phyloP scores from a whole-genome alignment of 2,113 vertebrate species.

The Petaurus breviceps region DNA sequence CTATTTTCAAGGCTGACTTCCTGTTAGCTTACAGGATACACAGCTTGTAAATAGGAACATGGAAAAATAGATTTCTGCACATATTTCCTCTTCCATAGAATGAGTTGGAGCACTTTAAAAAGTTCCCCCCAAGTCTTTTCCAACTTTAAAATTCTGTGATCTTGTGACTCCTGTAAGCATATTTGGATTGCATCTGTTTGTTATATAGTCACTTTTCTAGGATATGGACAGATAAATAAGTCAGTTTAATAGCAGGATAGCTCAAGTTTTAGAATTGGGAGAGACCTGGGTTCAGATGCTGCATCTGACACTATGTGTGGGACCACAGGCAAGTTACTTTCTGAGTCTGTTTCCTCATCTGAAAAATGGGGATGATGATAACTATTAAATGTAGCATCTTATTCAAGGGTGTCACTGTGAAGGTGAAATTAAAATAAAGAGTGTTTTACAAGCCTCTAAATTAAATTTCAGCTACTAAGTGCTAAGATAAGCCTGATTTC shows the following conservation, averaged over 20 bases:
- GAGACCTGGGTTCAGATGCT: not conserved
- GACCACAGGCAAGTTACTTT: constrained; percentile 20
- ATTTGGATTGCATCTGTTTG: constrained; percentile 25
- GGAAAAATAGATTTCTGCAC: not conserved
- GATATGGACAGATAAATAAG: not conserved
- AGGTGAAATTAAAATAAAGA: not conserved
- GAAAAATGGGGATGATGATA: not conserved
- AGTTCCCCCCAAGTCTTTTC: not conserved
- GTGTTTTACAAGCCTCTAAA: constrained; percentile 17
- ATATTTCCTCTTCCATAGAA: constrained; percentile 20
- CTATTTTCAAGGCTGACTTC: not conserved
- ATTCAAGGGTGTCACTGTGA: not conserved
- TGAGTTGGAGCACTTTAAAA: constrained; percentile 22
- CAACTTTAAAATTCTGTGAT: constrained; percentile 7
- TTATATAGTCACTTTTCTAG: not conserved
- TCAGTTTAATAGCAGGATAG: not conserved
- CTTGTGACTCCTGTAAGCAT: constrained; percentile 28
- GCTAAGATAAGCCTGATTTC: constrained; percentile 10
- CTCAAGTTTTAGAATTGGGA: not conserved
- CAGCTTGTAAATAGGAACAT: not conserved
- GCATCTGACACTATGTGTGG: not conserved
- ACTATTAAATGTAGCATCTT: not conserved
- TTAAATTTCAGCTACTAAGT: not conserved
- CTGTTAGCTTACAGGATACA: constrained; percentile 23
- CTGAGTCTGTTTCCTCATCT: not conserved